Base-by-base conservation (phyloP, 2,888 invertebrate species). In the Oscheius myriophilus region DNA sequence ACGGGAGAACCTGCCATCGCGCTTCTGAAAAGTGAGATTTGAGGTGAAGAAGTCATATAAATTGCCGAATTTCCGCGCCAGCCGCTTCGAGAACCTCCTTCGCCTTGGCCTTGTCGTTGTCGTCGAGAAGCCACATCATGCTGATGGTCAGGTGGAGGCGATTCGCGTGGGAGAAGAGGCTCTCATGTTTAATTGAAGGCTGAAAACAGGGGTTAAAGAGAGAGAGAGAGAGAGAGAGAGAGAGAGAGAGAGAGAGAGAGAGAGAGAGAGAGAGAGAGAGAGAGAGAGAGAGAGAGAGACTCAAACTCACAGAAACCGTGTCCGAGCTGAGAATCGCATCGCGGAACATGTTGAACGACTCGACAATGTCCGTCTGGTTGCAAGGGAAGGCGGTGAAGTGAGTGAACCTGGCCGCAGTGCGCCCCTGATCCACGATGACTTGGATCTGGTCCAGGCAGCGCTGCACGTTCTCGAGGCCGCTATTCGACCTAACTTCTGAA, bases 361-460 rank as follows among this genome's bases (percentile, higher is more conserved):
- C 64, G 21, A 59, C 45, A 41, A 77, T 51, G 18, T 75, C 71
- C 23, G 33, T 42, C 7, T 69, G 53, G 51, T 68, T 63, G 46
- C 72, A 71, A 1, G 77, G 74, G n/a, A 75, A 46, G 0, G 74
- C 77, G 11, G 69, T 52, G 61, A 77, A 76, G 43, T 76, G 76
- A 7, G 72, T 74, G 16, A 65, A 54, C 16, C 71, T 59, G 16
- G 73, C 59, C 16, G 33, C 58, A 33, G 67, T 64, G 11, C 54
- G 41, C 2, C 67, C 66, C 14, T 73, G 67, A 21, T 43, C 58
- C 18, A 75, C n/a, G 25, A 75, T 61, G 26, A 73, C 62, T 9
- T 75, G 70, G 16, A 78, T 71, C 2, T 70, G 70, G 69, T 78
- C 76, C 54, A 78, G 43, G 59, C 78, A 78, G 6, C 74, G 55